phyloP scores from a whole-genome alignment of 2,888 invertebrate species.

The Lymantria dispar region DNA sequence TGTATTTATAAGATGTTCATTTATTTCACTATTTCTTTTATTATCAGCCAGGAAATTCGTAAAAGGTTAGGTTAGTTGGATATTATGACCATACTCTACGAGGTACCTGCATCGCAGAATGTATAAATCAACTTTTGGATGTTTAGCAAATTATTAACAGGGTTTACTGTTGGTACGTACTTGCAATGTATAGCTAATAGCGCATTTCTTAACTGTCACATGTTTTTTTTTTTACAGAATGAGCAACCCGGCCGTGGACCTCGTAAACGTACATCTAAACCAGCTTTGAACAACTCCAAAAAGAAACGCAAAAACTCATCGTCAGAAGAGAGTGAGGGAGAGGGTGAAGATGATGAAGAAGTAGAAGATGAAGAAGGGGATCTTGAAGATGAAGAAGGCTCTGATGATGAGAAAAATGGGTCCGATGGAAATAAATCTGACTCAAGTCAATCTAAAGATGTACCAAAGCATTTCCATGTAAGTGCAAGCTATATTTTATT shows the following conservation, averaged over 20 bases:
- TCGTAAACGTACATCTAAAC: slow-evolving; percentile 62
- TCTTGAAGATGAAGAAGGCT: slow-evolving; percentile 75
- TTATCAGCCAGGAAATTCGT: neutral
- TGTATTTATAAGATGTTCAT: no score
- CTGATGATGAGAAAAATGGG: slow-evolving; percentile 78
- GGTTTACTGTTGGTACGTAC: no score
- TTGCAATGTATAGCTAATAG: neutral
- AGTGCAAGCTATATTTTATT: slow-evolving; percentile 23
- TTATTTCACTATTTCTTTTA: neutral
- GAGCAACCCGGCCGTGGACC: slow-evolving; percentile 62
- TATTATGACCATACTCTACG: neutral
- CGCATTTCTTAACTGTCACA: neutral
- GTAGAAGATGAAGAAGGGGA: slow-evolving; percentile 75
- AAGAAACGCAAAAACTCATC: slow-evolving; percentile 75
- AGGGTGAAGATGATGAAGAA: slow-evolving; percentile 67
- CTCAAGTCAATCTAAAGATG: slow-evolving; percentile 79
- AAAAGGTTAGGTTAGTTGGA: neutral
- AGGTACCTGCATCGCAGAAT: neutral
- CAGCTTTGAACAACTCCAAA: slow-evolving; percentile 64
- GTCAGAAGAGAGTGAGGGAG: slow-evolving; percentile 72
- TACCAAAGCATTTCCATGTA: slow-evolving; percentile 82
- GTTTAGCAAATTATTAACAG: neutral
- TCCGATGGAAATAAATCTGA: slow-evolving; percentile 80
- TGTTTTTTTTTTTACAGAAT: slow-evolving; percentile 38
- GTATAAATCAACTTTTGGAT: neutral